Base-by-base conservation (phyloP, 2,888 invertebrate species). In the Cryptus viduatorius region DNA sequence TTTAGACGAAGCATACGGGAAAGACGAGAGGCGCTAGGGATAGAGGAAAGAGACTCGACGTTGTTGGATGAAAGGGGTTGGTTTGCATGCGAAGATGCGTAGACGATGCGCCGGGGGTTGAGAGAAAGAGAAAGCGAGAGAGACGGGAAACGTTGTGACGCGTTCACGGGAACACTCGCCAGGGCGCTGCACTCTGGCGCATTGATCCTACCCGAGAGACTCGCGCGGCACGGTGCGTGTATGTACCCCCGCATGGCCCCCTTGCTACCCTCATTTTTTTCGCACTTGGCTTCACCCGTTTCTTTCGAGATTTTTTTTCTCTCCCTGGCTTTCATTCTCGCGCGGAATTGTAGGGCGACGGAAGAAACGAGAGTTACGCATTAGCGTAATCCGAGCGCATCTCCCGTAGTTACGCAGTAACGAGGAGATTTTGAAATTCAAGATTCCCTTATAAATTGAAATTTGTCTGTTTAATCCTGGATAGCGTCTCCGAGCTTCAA, bases 131-230 rank as follows among this genome's bases (percentile, higher is more conserved):
- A 53, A 68, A 82, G 81, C 44, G 67, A 64, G 69, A 31, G 46
- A 37, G 37, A 8, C 4, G 37, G 37, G 37, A 37, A 37, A 37
- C 37, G 37, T 89, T 88, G 89, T 89, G 76, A 71, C 48, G 89
- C 88, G 89, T 89, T 88, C 88, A 71, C 10, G 56, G 71, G 87
- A 88, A 90, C 90, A 92, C 92, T 92, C 91, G 90, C 90, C 89
- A 92, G 92, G 92, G 92, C 93, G 92, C 91, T 93, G 93, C 93
- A 93, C 93, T 90, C 92, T 91, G 90, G 91, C 90, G 91, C 93
- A 93, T 93, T 92, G 93, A 93, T 93, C 93, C 92, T 92, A 88
- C 88, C 37, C 37, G 37, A 37, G 82, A 88, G 77, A 50, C 79
- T 75, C 88, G 24, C 24, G 24, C 24, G 71, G 8, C 67, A 83